Conservation (phyloP, 2,113 vertebrate species). For the Scomber japonicus region DNA sequence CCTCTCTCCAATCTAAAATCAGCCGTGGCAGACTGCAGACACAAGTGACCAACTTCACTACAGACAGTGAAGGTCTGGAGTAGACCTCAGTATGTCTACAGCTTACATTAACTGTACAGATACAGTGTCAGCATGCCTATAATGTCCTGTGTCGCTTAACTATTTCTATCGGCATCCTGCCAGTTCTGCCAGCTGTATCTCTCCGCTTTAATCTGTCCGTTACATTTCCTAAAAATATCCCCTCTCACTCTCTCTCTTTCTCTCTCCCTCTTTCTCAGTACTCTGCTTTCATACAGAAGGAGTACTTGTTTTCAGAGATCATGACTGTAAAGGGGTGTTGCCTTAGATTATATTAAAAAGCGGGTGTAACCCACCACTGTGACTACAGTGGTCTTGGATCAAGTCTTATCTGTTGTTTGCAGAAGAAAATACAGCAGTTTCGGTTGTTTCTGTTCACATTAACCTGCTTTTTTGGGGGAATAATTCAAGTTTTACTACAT, state of each 20-base stretch:
- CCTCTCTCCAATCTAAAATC: constrained; percentile 22
- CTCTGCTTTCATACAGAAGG: constrained; percentile 53
- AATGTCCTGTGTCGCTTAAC: constrained; percentile 65
- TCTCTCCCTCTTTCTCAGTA: constrained; percentile 1
- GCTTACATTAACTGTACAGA: constrained; percentile 25
- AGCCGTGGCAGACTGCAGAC: constrained; percentile 6
- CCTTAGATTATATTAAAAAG: constrained; percentile 46
- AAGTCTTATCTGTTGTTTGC: constrained; percentile 13
- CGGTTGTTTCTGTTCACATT: not conserved
- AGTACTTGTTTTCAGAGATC: constrained; percentile 60
- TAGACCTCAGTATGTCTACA: constrained; percentile 31
- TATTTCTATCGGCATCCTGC: constrained; percentile 61
- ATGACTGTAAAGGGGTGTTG: constrained; percentile 67
- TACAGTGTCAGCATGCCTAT: constrained; percentile 39
- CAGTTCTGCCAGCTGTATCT: constrained; percentile 48
- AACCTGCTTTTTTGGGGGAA: constrained; percentile 12
- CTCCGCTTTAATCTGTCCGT: constrained; percentile 46
- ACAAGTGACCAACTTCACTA: constrained; percentile 25
- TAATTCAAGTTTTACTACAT: constrained; percentile 10
- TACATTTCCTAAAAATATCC: constrained; percentile 68
- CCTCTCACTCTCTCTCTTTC: not conserved
- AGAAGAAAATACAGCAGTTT: constrained; percentile 4
- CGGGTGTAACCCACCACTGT: constrained; percentile 52
- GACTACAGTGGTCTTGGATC: constrained; percentile 25
- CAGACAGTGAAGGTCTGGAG: constrained; percentile 4